Conservation (phyloP, 2,797 vertebrate genomes). For the Luscinia luscinia region DNA sequence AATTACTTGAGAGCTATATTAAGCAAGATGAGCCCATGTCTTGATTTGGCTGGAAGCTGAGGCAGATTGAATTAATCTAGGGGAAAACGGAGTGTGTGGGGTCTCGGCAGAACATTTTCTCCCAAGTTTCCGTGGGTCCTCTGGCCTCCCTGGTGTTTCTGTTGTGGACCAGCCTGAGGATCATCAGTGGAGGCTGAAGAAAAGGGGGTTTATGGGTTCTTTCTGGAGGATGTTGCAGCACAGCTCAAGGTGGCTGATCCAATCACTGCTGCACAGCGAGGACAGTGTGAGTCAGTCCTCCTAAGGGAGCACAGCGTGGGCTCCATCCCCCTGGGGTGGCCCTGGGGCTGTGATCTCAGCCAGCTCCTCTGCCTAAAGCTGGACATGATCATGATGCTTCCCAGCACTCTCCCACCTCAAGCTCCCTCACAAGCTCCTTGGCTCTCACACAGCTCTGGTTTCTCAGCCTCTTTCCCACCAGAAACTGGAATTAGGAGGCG, state of each 20-base stretch:
- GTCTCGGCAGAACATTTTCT: not conserved
- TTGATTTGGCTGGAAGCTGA: slow-evolving; percentile 67
- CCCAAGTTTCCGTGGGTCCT: not conserved
- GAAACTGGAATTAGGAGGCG: not conserved
- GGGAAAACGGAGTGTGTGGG: not conserved
- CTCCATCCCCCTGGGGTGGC: not conserved
- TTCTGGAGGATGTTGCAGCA: not conserved
- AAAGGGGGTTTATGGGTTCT: not conserved
- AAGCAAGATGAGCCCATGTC: slow-evolving; percentile 46
- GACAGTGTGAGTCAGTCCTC: not conserved
- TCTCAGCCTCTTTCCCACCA: not conserved
- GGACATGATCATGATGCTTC: fast-evolving
- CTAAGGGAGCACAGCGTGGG: not conserved
- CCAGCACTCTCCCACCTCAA: not conserved
- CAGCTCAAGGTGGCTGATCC: not conserved
- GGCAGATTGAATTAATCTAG: slow-evolving; percentile 60
- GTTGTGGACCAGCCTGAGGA: not conserved
- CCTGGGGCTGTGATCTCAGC: not conserved
- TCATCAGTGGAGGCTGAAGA: not conserved
- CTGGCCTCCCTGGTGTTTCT: not conserved
- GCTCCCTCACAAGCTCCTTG: not conserved
- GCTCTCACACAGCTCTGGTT: not conserved
- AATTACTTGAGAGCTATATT: slow-evolving; percentile 57
- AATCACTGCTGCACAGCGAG: fast-evolving
- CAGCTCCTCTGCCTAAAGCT: not conserved